A percentile compares a stretch with the other conserved stretches of the same genome.
phyloP scores from a whole-genome alignment of 1,140 invertebrate genomes.

The Magallana angulata region DNA sequence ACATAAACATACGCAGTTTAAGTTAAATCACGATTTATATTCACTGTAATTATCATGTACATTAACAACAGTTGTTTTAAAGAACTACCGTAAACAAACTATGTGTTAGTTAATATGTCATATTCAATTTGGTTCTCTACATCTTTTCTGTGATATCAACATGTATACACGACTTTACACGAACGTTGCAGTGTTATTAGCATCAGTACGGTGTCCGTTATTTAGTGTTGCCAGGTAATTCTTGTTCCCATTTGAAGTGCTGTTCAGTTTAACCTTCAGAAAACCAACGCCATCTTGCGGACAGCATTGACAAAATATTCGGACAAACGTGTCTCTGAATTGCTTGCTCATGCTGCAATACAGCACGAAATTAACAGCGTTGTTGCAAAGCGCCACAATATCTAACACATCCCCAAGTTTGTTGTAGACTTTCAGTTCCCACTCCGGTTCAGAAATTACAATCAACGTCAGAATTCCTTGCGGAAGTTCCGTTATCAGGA shows the following conservation, averaged over 20 bases:
- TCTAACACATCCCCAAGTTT: slow-evolving; percentile 93
- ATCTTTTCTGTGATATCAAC: too few relatives aligned
- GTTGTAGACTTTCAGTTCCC: slow-evolving; percentile 77
- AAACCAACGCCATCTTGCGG: slow-evolving; percentile 67
- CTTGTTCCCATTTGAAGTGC: slow-evolving; percentile 53
- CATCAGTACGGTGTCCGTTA: background rate
- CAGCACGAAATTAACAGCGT: slow-evolving; percentile 94
- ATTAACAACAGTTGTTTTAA: too few relatives aligned
- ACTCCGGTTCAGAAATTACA: slow-evolving; percentile 63
- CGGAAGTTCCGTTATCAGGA: slow-evolving; percentile 92
- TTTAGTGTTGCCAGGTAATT: slow-evolving; percentile 35
- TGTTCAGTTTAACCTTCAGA: slow-evolving; percentile 66
- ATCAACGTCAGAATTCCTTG: slow-evolving; percentile 79
- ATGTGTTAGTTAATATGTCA: too few relatives aligned
- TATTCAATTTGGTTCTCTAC: too few relatives aligned
- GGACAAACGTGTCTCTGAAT: slow-evolving; percentile 90
- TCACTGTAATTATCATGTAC: too few relatives aligned
- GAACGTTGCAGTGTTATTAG: background rate
- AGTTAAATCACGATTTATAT: too few relatives aligned
- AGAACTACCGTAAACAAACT: too few relatives aligned
- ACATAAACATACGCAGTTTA: too few relatives aligned
- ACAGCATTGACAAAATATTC: slow-evolving; percentile 73
- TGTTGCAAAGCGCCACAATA: slow-evolving; percentile 93
- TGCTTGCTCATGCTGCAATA: slow-evolving; percentile 96
- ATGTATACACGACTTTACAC: background rate